These are phyloP conservation scores for Agonopterix alstromeriana DNA, from an alignment of 2,888 invertebrate genomes.

Conservation along the genomic window DNA sequence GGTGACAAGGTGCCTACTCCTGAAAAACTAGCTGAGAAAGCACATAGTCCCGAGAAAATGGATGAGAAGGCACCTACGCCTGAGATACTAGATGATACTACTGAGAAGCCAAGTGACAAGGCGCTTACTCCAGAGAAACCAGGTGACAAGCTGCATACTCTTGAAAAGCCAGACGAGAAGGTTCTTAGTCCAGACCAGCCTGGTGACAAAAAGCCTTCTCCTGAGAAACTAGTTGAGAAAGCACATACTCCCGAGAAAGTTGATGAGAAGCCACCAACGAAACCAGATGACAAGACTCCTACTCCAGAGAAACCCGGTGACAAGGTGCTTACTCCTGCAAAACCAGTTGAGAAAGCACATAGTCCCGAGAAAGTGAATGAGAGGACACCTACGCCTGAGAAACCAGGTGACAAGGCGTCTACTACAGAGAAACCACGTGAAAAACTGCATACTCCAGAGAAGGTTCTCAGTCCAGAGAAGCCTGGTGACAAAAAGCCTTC, in stretches of 20 bases:
- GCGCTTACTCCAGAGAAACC: background rate
- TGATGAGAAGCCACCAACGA: background rate
- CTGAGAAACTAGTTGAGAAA: background rate
- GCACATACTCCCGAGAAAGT: background rate
- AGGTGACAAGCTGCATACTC: background rate
- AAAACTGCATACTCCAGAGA: constrained; percentile 6
- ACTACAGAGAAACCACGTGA: background rate
- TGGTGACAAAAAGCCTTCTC: background rate
- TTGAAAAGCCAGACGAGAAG: too few relatives aligned
- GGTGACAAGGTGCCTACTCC: too few relatives aligned
- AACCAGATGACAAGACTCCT: background rate
- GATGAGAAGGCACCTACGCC: background rate
- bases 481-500: constrained; percentile 10
- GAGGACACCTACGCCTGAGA: constrained; percentile 9
- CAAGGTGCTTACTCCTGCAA: constrained; percentile 2
- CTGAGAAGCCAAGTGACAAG: background rate
- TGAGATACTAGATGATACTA: constrained; percentile 3
- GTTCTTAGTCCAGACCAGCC: background rate
- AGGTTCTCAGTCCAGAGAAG: background rate
- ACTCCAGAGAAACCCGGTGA: background rate
- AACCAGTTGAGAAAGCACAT: background rate
- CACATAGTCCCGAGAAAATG: background rate
- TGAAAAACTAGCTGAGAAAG: too few relatives aligned
- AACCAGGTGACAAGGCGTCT: background rate
- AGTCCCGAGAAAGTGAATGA: constrained; percentile 2